A percentile compares a stretch with the other conserved stretches of the same genome.
Conservation (phyloP, 2,888 invertebrate genomes). For the Polydrusus pterygomalis region DNA sequence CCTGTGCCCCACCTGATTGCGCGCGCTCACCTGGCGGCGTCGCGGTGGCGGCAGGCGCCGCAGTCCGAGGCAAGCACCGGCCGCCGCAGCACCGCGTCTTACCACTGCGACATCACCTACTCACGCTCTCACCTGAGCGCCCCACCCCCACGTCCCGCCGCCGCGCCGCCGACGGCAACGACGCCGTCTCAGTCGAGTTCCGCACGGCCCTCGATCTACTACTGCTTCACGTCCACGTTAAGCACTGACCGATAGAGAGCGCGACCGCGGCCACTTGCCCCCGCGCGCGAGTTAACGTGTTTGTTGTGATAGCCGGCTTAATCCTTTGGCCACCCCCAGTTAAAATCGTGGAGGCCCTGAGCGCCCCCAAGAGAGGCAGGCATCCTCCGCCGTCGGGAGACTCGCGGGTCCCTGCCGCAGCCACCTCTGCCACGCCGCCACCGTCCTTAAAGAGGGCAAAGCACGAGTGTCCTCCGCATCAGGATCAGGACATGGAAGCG, state of each 20-base stretch:
- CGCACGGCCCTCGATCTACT: conserved; percentile 51
- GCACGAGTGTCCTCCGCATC: conserved; percentile 69
- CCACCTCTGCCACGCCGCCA: conserved; percentile 66
- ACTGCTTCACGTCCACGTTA: conserved; percentile 34
- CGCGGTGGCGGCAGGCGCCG: conserved; percentile 65
- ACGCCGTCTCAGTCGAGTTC: conserved; percentile 62
- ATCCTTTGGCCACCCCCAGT: conserved; percentile 60
- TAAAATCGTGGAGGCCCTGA: conserved; percentile 72
- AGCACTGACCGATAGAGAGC: conserved; percentile 38
- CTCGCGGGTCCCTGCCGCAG: conserved; percentile 68
- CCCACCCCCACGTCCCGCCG: conserved; percentile 73
- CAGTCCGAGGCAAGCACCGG: conserved; percentile 67
- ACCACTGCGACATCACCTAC: conserved; percentile 73
- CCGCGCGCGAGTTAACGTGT: conserved; percentile 46
- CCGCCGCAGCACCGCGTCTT: conserved; percentile 67
- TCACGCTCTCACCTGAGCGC: conserved; percentile 75
- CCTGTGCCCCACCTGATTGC: conserved; percentile 56
- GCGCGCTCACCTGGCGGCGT: conserved; percentile 71
- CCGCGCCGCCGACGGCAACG: conserved; percentile 73
- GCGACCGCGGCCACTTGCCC: conserved; percentile 46
- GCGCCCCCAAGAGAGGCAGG: conserved; percentile 72
- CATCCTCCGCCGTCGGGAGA: conserved; percentile 70
- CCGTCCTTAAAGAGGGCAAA: conserved; percentile 71
- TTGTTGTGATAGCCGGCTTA: conserved; percentile 43
- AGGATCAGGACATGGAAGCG: conserved; percentile 78